phyloP scores from a whole-genome alignment of 1,140 invertebrate species.

The Meteorus sp. region DNA sequence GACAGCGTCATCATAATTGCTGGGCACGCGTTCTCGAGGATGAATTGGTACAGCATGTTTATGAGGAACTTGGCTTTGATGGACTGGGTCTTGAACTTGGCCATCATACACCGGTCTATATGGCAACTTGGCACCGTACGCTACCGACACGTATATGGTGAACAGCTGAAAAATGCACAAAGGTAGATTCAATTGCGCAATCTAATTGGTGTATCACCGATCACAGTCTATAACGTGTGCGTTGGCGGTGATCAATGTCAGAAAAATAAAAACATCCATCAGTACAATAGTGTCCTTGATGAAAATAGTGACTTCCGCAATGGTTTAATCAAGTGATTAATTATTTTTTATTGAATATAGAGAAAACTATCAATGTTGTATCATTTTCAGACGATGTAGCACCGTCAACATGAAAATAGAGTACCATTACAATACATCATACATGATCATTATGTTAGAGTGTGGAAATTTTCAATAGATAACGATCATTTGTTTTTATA shows the following conservation, averaged over 20 bases:
- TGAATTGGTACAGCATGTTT: conserved; percentile 2
- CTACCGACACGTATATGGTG: background rate
- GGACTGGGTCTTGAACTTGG: background rate
- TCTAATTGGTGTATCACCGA: conserved; percentile 2
- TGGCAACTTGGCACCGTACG: conserved; percentile 12
- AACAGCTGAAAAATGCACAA: conserved; percentile 16
- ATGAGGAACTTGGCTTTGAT: conserved; percentile 11
- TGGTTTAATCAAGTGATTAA: background rate
- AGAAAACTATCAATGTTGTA: background rate
- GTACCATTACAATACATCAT: too few species aligned
- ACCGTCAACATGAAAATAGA: too few species aligned
- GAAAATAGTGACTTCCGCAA: conserved; percentile 16
- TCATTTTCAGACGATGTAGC: too few species aligned
- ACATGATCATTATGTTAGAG: too few species aligned
- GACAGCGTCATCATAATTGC: too few species aligned
- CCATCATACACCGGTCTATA: background rate
- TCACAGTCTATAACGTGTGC: too few species aligned
- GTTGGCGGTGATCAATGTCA: conserved; percentile 20
- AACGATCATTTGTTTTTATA: too few species aligned
- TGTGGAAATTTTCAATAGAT: too few species aligned
- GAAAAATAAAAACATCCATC: conserved; percentile 17
- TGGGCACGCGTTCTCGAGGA: too few species aligned
- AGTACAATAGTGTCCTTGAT: conserved; percentile 12
- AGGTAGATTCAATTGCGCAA: conserved; percentile 11
- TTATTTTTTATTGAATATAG: background rate